Percentiles rank a stretch among this genome's conserved stretches.
Conservation (phyloP, 2,888 invertebrate genomes). For the Beris chalybata region DNA sequence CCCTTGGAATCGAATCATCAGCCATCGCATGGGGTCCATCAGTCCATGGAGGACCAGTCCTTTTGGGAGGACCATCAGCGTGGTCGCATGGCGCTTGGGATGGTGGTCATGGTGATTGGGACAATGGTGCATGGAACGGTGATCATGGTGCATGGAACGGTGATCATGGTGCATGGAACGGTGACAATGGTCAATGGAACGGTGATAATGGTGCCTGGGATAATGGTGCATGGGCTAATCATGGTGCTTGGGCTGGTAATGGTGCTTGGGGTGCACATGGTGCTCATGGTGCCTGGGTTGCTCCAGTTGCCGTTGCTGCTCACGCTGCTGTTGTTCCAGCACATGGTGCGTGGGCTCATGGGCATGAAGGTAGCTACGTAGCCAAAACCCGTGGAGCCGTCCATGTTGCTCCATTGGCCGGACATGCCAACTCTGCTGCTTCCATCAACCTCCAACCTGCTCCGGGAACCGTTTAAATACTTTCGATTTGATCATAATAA, state of each 20-base stretch:
- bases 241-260: constrained; percentile 31
- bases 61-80: constrained; percentile 32
- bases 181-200: neutral
- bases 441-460: constrained; percentile 55
- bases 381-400: constrained; percentile 56
- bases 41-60: constrained; percentile 28
- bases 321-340: constrained; percentile 25
- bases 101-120: constrained; percentile 35
- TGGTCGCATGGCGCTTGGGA: constrained; percentile 42
- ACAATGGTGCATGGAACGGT: neutral
- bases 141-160: constrained; percentile 8
- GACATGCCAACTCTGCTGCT: constrained; percentile 45
- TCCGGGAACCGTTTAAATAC: constrained; percentile 50
- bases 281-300: neutral
- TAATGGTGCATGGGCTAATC: neutral
- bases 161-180: neutral
- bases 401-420: constrained; percentile 55
- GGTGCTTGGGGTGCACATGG: too few relatives aligned
- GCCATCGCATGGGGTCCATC: constrained; percentile 38
- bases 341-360: too few relatives aligned
- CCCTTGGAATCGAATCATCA: constrained; percentile 41
- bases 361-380: constrained; percentile 51
- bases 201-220: constrained; percentile 19
- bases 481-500: too few relatives aligned
- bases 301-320: constrained; percentile 11